These are phyloP conservation scores for Sebastes oblongus DNA, from an alignment of 2,797 vertebrate genomes.

Conservation along the genomic window DNA sequence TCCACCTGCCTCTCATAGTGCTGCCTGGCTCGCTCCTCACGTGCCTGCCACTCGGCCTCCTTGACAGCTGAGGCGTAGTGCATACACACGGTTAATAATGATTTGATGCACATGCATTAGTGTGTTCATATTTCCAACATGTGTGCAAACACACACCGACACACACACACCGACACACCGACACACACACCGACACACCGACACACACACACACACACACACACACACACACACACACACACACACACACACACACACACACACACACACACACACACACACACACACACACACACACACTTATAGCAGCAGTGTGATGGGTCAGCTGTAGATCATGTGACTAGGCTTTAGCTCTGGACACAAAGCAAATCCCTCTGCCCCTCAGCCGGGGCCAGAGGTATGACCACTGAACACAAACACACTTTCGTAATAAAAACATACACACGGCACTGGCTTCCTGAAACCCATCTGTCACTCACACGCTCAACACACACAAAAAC, in stretches of 20 bases:
- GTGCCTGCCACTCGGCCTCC: slow-evolving; percentile 89
- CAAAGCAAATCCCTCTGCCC: slow-evolving; percentile 56
- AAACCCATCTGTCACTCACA: slow-evolving; percentile 1
- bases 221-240: not conserved
- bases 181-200: too few relatives aligned
- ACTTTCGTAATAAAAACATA: slow-evolving; percentile 1
- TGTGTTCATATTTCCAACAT: not conserved
- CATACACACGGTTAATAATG: not conserved
- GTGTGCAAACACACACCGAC: not conserved
- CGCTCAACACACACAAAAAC: not conserved
- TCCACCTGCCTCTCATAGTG: slow-evolving; percentile 93
- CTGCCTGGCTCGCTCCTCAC: slow-evolving; percentile 89
- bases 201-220: not conserved
- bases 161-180: not conserved
- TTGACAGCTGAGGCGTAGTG: slow-evolving; percentile 80
- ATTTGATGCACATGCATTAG: not conserved
- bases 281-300: not conserved
- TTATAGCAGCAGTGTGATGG: slow-evolving; percentile 42
- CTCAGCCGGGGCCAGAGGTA: slow-evolving; percentile 20
- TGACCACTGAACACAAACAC: slow-evolving; percentile 38
- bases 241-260: not conserved
- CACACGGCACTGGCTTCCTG: not conserved
- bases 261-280: not conserved
- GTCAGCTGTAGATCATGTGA: slow-evolving; percentile 68
- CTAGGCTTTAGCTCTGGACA: slow-evolving; percentile 56